phyloP scores from a whole-genome alignment of 2,888 invertebrate species.

The Diachrysia chrysitis region DNA sequence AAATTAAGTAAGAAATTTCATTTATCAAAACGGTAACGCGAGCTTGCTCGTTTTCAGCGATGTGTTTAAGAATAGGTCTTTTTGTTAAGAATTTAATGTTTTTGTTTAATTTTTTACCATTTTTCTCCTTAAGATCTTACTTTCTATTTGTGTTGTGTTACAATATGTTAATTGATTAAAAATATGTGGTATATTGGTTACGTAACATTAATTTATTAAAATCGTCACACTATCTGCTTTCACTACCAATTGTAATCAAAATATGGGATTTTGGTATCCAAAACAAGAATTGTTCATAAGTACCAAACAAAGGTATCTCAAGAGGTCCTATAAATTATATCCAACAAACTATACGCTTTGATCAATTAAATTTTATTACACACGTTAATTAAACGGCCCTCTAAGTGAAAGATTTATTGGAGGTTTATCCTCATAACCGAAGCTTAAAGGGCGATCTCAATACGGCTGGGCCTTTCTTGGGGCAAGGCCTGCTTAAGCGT shows the following conservation, averaged over 20 bases:
- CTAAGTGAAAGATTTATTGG: slow-evolving; percentile 87
- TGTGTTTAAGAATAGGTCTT: slow-evolving; percentile 64
- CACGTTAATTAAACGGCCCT: slow-evolving; percentile 84
- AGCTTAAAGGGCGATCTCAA: slow-evolving; percentile 83
- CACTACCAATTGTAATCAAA: slow-evolving; percentile 2
- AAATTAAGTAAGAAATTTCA: slow-evolving; percentile 85
- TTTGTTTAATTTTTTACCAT: too few species aligned
- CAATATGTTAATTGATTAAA: too few species aligned
- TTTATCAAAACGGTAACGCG: slow-evolving; percentile 80
- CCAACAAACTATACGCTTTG: slow-evolving; percentile 79
- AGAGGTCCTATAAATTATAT: slow-evolving; percentile 70
- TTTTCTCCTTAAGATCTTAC: too few species aligned
- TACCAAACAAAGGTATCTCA: slow-evolving; percentile 56
- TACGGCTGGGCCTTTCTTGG: slow-evolving; percentile 67
- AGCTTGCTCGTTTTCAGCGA: slow-evolving; percentile 69
- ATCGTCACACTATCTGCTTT: too few species aligned
- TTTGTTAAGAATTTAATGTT: slow-evolving; percentile 39
- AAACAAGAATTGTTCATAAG: slow-evolving; percentile 37
- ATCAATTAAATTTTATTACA: slow-evolving; percentile 88
- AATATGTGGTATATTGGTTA: too few species aligned
- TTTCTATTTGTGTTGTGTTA: too few species aligned
- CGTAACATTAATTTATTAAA: too few species aligned
- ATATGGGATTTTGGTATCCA: slow-evolving; percentile 9
- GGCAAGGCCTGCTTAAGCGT: slow-evolving; percentile 61
- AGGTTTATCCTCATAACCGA: slow-evolving; percentile 87